Evolutionary conservation across 1,140 invertebrate species (phyloP), one percentile per base, ranked within the genome.

Genomic region (Bilobella aurantiaca): DNA sequence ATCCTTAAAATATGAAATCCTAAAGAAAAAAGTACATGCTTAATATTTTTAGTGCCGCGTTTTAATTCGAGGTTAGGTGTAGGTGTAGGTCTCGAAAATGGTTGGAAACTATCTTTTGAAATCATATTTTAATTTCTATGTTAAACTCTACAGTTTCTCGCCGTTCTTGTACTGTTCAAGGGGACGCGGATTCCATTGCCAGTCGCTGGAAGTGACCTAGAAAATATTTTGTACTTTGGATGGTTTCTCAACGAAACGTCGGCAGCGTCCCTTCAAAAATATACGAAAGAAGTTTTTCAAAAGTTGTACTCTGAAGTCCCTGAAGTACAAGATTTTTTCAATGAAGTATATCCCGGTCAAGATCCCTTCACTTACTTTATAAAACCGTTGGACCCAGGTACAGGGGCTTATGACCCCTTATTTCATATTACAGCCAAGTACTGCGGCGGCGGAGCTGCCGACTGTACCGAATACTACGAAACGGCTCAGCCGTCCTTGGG

Each of bases 351-450:
- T 57, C 0, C 18, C 1, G 14, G 16, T 12, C 16, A 5, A 8
- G 47, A 27, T 63, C 23, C 64, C 21, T n/a, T 34, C 0, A n/a
- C 60, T 58, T 66, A 64, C 29, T 72, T 61, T 34, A 63, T 23
- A 21, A 72, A 72, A 31, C 70, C 70, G 8, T 25, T 62, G 27
- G 70, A 72, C 28, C 70, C 70, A 0, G 65, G 66, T 18, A 64
- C 64, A 8, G 23, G 29, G 29, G 46, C 60, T 28, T 65, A 46
- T n/a, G 70, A 72, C 28, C 70, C 70, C 3, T 59, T 63, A 1
- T 72, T 63, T 27, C 70, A 72, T 49, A 58, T 72, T 1, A 72
- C 70, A 0, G 62, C 70, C 1, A 65, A 65, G 23, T 72, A 42
- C 30, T 72, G 70, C 42, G 68, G 68, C 0, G 58, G 28, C 14